A percentile compares a stretch with the other conserved stretches of the same genome.
phyloP scores from a whole-genome alignment of 1,140 invertebrate species.

The Drosophila arawakana region DNA sequence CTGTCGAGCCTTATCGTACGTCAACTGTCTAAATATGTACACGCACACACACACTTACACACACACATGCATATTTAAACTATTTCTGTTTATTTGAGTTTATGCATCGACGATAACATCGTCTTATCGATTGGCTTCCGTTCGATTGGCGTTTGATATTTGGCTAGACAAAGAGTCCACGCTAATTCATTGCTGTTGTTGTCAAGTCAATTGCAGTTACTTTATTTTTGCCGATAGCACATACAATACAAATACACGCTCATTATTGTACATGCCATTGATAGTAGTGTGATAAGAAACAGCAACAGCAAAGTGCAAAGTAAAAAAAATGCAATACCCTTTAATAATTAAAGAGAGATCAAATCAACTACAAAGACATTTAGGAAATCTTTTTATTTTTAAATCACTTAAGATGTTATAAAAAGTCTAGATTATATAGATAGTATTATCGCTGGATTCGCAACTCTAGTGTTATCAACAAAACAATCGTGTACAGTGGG shows the following conservation, averaged over 20 bases:
- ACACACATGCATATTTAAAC: constrained; percentile 27
- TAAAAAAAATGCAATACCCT: too few species aligned
- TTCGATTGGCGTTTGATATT: constrained; percentile 62
- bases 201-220: constrained; percentile 16
- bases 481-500: neutral
- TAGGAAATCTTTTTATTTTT: neutral
- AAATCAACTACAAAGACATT: neutral
- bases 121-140: constrained; percentile 74
- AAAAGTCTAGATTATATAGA: too few species aligned
- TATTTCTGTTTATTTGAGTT: constrained; percentile 42
- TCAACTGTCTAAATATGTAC: constrained; percentile 76
- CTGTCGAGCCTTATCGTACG: constrained; percentile 70
- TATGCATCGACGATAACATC: constrained; percentile 29
- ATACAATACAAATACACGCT: neutral
- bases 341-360: neutral
- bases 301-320: too few species aligned
- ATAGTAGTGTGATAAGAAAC: neutral
- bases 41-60: constrained; percentile 12
- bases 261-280: neutral
- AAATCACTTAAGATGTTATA: too few species aligned
- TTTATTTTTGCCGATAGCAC: neutral
- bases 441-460: neutral
- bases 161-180: constrained; percentile 37
- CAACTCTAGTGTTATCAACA: neutral
- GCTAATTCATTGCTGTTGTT: constrained; percentile 12